Base-by-base conservation (phyloP, 2,888 invertebrate species). In the Prionchulus punctatus region DNA sequence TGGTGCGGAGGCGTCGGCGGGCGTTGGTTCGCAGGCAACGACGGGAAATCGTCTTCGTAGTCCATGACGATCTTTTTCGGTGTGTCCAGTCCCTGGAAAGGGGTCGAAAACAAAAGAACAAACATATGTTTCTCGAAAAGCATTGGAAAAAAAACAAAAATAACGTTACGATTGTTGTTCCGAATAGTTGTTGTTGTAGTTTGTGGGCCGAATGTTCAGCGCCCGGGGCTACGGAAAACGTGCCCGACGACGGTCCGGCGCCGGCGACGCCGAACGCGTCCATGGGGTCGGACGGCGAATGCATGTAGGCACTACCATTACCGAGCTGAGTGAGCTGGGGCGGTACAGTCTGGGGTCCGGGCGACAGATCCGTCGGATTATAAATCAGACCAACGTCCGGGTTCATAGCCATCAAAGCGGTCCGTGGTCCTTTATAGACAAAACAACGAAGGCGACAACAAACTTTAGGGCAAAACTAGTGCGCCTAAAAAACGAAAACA, bases 21-120 rank as follows among this genome's bases (percentile, higher is more conserved):
- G 36, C 18, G 7, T 45, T 45, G 47, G 23, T 23, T 23, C 47
- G 47, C 15, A 18, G 47, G 18, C 12, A 45, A 23, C 15, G 47
- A 18, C 23, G 47, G 47, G 23, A 45, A 43, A 12, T 42, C 30
- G 30, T 27, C 31, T 55, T 45, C 30, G 31, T 55, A 47, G 28
- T 31, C 4, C 25, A 7, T 7, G 55, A 43, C 23, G 48, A 48
- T 7, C 21, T 27, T 4, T 30, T 28, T 26, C 48, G 62, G 56
- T 26, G 61, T 60, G 2, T 59, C 62, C 62, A 65, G n/a, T 58
- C 64, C 7, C 57, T 55, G 42, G 7, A 36, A 18, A 7, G 7
- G 36, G 12, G 7, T 7, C 36, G 36, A 36, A 36, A 12, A 7
- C 36, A 36, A 36, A 36, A 12, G 36, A 36, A 36, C n/a, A n/a